Base-by-base conservation (phyloP, 2,888 invertebrate species). In the Dolichomitus sp. region DNA sequence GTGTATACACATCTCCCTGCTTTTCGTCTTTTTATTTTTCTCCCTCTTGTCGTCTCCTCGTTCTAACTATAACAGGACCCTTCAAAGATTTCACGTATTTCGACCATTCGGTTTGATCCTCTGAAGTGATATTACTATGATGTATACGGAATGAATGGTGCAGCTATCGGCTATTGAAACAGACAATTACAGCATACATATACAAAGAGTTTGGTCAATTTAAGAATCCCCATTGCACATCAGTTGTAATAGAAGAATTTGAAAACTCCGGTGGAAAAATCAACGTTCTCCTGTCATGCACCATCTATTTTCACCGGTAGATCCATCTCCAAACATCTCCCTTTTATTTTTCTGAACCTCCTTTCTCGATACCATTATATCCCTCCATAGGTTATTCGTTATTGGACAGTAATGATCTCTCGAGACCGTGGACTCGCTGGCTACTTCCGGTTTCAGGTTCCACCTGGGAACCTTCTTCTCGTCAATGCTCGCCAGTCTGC, bases 191-290 rank as follows among this genome's bases (percentile, higher is more conserved):
- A 30, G 27, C 23, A n/a, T 27, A 50, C 54, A 19, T 19, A 52
- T 70, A 48, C 37, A 33, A 69, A 30, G 17, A 50, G 68, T 68
- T 84, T 85, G 91, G 90, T 90, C 91, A 91, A 91, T 91, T 91
- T 91, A 70, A 85, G 54, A 52, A 73, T 81, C 80, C 85, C 57
- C 57, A 59, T 88, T 87, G 81, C 85, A 85, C 87, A 86, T 87
- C 88, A 48, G 81, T 63, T 52, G 48, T 59, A 63, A 17, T 19
- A 11, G 59, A 54, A 68, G 66, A 65, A 68, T 50, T 57, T 63
- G 69, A 48, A 77, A 65, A 78, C 52, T 63, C 54, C 23, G 37
- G 57, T 59, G 17, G 42, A 61, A 59, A 81, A 76, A 76, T 76
- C 79, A 79, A 79, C 37, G 66, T 65, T 66, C 19, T 57, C 14